Evolutionary conservation across 2,113 vertebrate genomes (phyloP).

Genomic region (Brienomyrus longianalis): DNA sequence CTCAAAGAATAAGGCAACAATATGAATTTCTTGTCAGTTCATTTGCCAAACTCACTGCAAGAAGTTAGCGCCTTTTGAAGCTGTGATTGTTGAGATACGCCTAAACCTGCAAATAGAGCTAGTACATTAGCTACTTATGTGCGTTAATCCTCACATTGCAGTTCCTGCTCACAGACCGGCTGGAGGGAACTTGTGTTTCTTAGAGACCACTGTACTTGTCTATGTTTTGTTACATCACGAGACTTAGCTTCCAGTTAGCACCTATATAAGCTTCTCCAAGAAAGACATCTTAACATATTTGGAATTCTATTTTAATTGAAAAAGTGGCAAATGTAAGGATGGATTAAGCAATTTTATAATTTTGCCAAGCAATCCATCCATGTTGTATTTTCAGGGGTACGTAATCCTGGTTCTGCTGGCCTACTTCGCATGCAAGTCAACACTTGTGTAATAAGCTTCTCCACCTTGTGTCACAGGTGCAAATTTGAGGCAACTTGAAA

Average conservation of each 20-base stretch:
- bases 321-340: not conserved
- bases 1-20: not conserved
- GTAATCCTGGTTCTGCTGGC: not conserved
- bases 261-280: not conserved
- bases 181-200: not conserved
- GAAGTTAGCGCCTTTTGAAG: not conserved
- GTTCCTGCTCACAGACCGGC: not conserved
- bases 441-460: not conserved
- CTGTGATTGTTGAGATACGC: constrained; percentile 1
- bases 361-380: not conserved
- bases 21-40: not conserved
- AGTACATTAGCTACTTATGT: not conserved
- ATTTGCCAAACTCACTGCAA: not conserved
- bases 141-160: not conserved
- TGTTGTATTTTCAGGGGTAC: not conserved
- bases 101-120: not conserved
- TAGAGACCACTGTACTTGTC: not conserved
- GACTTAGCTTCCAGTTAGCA: not conserved
- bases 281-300: not conserved
- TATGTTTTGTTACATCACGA: not conserved
- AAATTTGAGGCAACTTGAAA: not conserved
- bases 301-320: not conserved
- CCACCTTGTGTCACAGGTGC: not conserved
- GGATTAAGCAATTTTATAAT: not conserved
- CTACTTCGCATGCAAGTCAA: not conserved